Percentiles rank a stretch among this genome's conserved stretches.
phyloP scores from a whole-genome alignment of 2,888 invertebrate genomes.

The Achlya flavicornis region DNA sequence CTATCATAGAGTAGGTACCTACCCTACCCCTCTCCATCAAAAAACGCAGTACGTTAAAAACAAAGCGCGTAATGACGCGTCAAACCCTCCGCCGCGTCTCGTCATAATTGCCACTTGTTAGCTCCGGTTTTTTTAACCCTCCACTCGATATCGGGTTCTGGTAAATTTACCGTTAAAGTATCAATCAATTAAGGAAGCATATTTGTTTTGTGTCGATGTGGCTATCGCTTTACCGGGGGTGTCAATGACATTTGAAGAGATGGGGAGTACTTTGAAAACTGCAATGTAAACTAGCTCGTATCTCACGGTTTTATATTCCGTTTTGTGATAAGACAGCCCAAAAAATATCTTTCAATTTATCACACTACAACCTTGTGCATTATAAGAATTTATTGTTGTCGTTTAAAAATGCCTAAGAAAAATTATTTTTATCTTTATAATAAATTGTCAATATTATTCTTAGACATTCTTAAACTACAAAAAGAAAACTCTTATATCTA shows the following conservation, averaged over 20 bases:
- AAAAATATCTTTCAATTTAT: conserved; percentile 17
- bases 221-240: conserved; percentile 34
- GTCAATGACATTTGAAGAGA: not conserved
- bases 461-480: too few species aligned
- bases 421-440: too few species aligned
- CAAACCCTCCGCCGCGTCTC: conserved; percentile 19
- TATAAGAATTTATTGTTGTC: too few species aligned
- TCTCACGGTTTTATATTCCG: too few species aligned
- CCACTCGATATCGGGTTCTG: conserved; percentile 9
- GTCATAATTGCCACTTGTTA: conserved; percentile 39
- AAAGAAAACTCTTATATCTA: too few species aligned
- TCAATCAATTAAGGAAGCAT: conserved; percentile 53
- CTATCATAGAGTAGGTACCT: not conserved
- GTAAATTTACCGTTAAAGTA: conserved; percentile 8
- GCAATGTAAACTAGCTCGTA: not conserved
- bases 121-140: conserved; percentile 12
- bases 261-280: not conserved
- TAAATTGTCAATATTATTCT: too few species aligned
- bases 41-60: conserved; percentile 20
- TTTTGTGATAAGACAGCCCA: not conserved
- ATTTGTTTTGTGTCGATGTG: conserved; percentile 56
- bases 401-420: too few species aligned
- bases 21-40: conserved; percentile 1
- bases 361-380: too few species aligned
- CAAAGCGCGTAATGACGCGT: conserved; percentile 30